Conservation (phyloP, 2,888 invertebrate species). For the Polymixis lichenea region DNA sequence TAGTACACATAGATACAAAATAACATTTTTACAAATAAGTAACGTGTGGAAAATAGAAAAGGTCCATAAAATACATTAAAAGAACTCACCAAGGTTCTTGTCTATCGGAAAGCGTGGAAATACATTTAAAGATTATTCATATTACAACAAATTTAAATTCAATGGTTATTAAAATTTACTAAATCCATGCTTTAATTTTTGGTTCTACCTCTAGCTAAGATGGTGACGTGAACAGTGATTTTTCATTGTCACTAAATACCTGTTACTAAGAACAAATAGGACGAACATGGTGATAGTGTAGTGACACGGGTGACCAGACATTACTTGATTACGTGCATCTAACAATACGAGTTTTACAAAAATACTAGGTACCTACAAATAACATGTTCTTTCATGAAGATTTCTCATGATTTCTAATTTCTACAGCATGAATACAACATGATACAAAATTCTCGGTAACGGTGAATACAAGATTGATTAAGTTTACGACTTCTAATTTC, state of each 20-base stretch:
- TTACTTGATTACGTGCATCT: constrained; percentile 53
- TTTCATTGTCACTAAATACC: constrained; percentile 40
- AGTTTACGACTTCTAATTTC: constrained; percentile 30
- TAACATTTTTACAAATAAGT: constrained; percentile 17
- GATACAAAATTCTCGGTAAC: constrained; percentile 33
- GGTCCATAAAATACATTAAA: constrained; percentile 56
- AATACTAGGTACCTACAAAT: constrained; percentile 8
- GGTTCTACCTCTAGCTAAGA: constrained; percentile 56
- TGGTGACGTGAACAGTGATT: constrained; percentile 57
- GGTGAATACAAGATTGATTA: constrained; percentile 21
- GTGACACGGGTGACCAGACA: constrained; percentile 39
- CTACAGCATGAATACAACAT: constrained; percentile 31
- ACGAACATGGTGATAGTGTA: constrained; percentile 53
- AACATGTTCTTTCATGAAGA: constrained; percentile 13
- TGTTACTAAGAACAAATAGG: constrained; percentile 23
- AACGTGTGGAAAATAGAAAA: constrained; percentile 15
- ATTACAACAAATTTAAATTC: constrained; percentile 60
- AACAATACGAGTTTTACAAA: constrained; percentile 38
- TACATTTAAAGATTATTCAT: constrained; percentile 73
- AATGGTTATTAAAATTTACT: constrained; percentile 33
- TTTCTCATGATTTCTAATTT: constrained; percentile 29
- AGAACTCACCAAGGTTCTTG: constrained; percentile 89
- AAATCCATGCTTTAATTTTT: constrained; percentile 65
- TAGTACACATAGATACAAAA: constrained; percentile 1
- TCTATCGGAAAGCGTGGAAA: constrained; percentile 88